A percentile compares a stretch with the other conserved stretches of the same genome.
Conservation (phyloP, 2,113 vertebrate species). For the Chloropsis cyanopogon region DNA sequence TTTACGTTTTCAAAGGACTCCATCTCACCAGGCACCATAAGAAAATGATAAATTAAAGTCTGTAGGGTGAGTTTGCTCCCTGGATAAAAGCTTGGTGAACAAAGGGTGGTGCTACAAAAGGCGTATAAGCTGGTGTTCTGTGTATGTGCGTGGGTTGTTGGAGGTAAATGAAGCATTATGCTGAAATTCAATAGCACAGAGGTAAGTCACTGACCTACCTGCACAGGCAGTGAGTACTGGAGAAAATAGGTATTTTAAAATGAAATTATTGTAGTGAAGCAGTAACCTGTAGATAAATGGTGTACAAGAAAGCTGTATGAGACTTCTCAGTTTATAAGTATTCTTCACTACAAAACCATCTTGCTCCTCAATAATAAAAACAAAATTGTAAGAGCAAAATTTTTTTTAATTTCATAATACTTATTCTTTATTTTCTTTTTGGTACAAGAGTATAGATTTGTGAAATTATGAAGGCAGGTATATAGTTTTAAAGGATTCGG, state of each 20-base stretch:
- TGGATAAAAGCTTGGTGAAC: constrained; percentile 30
- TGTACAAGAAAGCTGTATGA: background rate
- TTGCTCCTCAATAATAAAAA: background rate
- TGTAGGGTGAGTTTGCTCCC: background rate
- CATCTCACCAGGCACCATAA: background rate
- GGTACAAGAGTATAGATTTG: background rate
- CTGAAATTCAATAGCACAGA: constrained; percentile 43
- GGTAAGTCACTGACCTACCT: background rate
- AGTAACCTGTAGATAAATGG: background rate
- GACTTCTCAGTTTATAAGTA: background rate
- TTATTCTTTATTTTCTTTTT: background rate
- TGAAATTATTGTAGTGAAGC: constrained; percentile 4
- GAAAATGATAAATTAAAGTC: background rate
- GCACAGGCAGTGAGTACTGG: background rate
- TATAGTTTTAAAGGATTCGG: background rate
- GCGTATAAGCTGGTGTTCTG: background rate
- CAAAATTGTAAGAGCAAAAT: background rate
- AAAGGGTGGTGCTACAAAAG: background rate
- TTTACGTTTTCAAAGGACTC: background rate
- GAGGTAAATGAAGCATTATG: constrained; percentile 50
- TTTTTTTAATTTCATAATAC: background rate
- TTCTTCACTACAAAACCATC: background rate
- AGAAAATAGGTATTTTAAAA: constrained; percentile 30
- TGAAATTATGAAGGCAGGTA: background rate
- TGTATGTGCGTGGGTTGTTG: background rate